Evolutionary conservation across 1,140 invertebrate species (phyloP), one percentile per base, ranked within the genome.

Genomic region (Drosophila asahinai): DNA sequence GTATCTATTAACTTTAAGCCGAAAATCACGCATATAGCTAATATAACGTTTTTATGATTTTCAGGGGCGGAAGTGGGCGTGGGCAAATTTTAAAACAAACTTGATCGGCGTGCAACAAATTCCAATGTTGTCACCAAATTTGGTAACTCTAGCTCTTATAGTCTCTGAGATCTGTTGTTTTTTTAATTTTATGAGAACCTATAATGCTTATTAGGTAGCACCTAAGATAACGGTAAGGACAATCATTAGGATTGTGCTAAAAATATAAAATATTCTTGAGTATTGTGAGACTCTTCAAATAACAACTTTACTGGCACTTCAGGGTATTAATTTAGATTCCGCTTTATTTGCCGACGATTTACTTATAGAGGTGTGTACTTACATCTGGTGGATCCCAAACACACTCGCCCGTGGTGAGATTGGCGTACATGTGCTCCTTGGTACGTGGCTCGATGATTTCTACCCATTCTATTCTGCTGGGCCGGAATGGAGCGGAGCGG

Each of bases 361-460:
- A 70, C 27, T 17, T 70, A 40, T 15, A 49, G 38, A 19, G 36
- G 30, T 30, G 5, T 15, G 22, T 71, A 91, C 86, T 93, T 93
- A 95, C 94, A 94, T 96, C 95, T 80, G 98, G 98, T 91, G 97
- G 97, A 94, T 99, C 98, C 98, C 98, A 99, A 74, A 99, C 97
- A 95, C 98, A 99, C 94, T 99, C 98, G 77, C 98, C 98, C 61
- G 98, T 99, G 71, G 97, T 97, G 74, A 99, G 95, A 95, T 99
- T 99, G 93, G 98, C 98, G 95, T 99, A 99, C 98, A 99, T 99
- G 94, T 98, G 97, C 94, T 99, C 98, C 94, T 98, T 97, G 81
- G 98, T 98, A 93, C 97, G 96, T 81, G 98, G 98, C 93, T 99
- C 98, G 94, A 99, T 98, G 92, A 99, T 99, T 95, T 99, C 98